Conservation (phyloP, 2,888 invertebrate genomes). For the Hartigia nigra region DNA sequence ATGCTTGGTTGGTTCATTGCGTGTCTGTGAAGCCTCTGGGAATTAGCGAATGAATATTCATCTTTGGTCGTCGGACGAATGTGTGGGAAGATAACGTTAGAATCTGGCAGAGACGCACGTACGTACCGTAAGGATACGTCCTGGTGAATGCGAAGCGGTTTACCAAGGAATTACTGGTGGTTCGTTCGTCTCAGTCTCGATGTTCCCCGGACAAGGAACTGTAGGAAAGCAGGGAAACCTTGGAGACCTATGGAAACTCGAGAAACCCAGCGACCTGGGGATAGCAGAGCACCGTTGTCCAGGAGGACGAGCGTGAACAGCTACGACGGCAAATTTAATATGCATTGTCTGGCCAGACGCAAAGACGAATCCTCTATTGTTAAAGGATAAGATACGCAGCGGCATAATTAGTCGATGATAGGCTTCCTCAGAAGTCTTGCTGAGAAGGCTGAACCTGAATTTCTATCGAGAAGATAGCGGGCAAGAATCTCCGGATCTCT, state of each 20-base stretch:
- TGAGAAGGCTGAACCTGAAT: background rate
- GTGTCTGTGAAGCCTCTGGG: constrained; percentile 7
- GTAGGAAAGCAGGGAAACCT: background rate
- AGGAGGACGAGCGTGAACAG: constrained; percentile 27
- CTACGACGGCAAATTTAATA: constrained; percentile 50
- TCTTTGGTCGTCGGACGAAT: background rate
- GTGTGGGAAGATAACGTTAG: background rate
- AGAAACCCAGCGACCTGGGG: constrained; percentile 40
- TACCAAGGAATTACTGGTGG: background rate
- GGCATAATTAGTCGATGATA: constrained; percentile 50
- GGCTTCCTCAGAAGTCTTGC: background rate
- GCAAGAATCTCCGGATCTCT: background rate
- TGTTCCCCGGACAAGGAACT: background rate
- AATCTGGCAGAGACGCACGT: background rate
- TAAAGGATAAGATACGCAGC: constrained; percentile 48
- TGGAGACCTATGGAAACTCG: background rate
- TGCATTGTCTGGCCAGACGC: constrained; percentile 56
- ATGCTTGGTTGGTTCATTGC: background rate
- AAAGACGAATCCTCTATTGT: constrained; percentile 48
- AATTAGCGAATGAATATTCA: constrained; percentile 41
- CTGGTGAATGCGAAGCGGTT: background rate
- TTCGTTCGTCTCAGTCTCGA: background rate
- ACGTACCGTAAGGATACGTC: background rate
- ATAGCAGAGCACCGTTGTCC: constrained; percentile 45
- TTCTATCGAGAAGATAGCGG: background rate